Conservation (phyloP, 53 echinoderm and acorn worm species). For the Glandiceps talaboti region DNA sequence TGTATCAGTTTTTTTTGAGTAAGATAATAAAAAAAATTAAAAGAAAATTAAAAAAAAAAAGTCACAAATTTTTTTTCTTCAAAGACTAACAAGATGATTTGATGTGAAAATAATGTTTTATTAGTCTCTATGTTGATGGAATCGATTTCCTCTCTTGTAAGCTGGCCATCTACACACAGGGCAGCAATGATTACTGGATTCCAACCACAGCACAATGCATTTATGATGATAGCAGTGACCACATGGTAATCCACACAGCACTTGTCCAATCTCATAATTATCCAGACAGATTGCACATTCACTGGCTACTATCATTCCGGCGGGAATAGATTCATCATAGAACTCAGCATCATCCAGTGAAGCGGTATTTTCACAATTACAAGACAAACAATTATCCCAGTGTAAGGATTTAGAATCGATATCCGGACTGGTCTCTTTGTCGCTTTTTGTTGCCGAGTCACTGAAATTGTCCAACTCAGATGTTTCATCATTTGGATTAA, state of each 20-base stretch:
- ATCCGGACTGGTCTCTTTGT: neutral
- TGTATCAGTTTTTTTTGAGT: too few species aligned
- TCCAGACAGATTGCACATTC: slow-evolving; percentile 90
- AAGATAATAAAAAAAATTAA: too few species aligned
- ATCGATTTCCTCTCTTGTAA: slow-evolving; percentile 60
- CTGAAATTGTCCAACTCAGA: too few species aligned
- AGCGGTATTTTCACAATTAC: neutral
- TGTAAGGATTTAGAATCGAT: too few species aligned
- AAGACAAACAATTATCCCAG: too few species aligned
- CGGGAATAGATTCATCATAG: slow-evolving; percentile 16
- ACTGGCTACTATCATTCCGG: slow-evolving; percentile 36
- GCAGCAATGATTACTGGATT: slow-evolving; percentile 61
- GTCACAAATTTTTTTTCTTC: too few species aligned
- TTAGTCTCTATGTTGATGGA: slow-evolving; percentile 76
- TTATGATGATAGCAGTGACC: slow-evolving; percentile 75
- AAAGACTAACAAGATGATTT: too few species aligned
- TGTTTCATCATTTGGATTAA: too few species aligned
- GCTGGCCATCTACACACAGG: slow-evolving; percentile 96
- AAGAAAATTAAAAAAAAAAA: too few species aligned
- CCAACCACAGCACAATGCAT: slow-evolving; percentile 63
- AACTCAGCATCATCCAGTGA: neutral
- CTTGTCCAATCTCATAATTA: slow-evolving; percentile 28
- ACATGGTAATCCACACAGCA: slow-evolving; percentile 83
- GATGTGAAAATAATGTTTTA: neutral
- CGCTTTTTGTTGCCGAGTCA: neutral